A percentile compares a stretch with the other conserved stretches of the same genome.
Conservation (phyloP, 2,797 vertebrate species). For the Odontamblyopus rebecca region DNA sequence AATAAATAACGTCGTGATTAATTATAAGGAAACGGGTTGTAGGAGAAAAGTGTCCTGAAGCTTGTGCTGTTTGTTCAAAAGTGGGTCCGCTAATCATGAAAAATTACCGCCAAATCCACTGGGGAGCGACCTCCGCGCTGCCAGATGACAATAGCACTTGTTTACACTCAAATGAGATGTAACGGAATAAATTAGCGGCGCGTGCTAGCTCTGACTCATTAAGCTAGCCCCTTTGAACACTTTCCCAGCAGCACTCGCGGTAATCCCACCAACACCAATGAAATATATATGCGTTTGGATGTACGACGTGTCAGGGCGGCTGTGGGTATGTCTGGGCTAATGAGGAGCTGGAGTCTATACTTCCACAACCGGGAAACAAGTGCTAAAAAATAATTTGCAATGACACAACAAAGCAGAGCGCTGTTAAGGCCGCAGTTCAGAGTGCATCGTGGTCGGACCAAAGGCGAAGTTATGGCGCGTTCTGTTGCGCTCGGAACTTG, state of each 20-base stretch:
- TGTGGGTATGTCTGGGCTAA: conserved; percentile 59
- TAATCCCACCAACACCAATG: conserved; percentile 61
- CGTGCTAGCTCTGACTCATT: conserved; percentile 33
- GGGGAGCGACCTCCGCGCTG: conserved; percentile 7
- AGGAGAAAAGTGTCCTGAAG: conserved; percentile 16
- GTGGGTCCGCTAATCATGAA: conserved; percentile 21
- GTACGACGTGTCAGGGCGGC: conserved; percentile 63
- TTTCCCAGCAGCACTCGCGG: conserved; percentile 29
- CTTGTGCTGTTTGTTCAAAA: conserved; percentile 2
- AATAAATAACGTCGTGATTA: conserved; percentile 9
- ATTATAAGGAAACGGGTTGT: conserved; percentile 15
- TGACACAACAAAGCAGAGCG: conserved; percentile 18
- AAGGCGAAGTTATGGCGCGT: conserved; percentile 6
- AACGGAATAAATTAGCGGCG: conserved; percentile 49
- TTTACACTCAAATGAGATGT: conserved; percentile 44
- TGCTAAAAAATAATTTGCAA: not conserved
- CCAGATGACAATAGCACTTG: conserved; percentile 29
- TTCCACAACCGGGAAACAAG: not conserved
- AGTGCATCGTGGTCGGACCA: conserved; percentile 34
- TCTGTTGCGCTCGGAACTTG: no score
- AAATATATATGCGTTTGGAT: conserved; percentile 61
- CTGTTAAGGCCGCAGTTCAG: not conserved
- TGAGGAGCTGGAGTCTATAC: conserved; percentile 38
- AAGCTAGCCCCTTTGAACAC: conserved; percentile 43
- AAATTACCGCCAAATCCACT: conserved; percentile 8